Evolutionary conservation across 2,888 invertebrate species (phyloP), one percentile per base, ranked within the genome.

Genomic region (Calameuta filiformis): DNA sequence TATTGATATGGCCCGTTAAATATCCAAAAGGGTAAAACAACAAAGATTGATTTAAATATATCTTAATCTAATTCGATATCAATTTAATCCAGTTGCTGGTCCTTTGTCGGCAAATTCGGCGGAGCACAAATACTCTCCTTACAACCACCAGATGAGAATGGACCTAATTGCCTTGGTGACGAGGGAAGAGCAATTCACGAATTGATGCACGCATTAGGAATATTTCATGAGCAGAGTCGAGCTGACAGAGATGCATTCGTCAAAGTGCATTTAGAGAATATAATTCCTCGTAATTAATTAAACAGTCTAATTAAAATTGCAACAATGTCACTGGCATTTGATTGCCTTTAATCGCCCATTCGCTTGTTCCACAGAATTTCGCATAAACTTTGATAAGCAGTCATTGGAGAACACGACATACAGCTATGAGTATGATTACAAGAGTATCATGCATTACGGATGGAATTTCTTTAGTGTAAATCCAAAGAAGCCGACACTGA

Each of bases 371-470:
- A 85, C 92, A 92, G 94, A 93, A 78, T 95, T 93, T 85, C 91
- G 93, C 76, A 92, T 93, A 56, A 95, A 95, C 87, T 95, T 95
- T 85, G 94, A 94, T 81, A 94, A 95, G 76, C 94, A 95, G 82
- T 94, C 94, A 75, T 90, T 93, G 68, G 93, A 93, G 76, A 94
- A 95, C 83, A 95, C 95, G 11, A 94, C 94, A 11, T 94, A 94
- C 86, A 92, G 93, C 75, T 95, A 95, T 88, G 94, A 95, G 78
- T 97, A 97, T 86, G 96, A 96, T 89, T 96, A 95, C 88, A 94
- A 95, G 82, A 95, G 95, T 15, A 95, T 96, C 56, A 96, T 96
- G 96, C 97, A 97, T 89, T 97, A 97, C 84, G 95, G 95, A 3
- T 92, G 92, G 82, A 92, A 92, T 85, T 95, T 94, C 88, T 95